A percentile compares a stretch with the other conserved stretches of the same genome.
phyloP scores from a whole-genome alignment of 2,797 vertebrate species.

The Graptemys geographica region DNA sequence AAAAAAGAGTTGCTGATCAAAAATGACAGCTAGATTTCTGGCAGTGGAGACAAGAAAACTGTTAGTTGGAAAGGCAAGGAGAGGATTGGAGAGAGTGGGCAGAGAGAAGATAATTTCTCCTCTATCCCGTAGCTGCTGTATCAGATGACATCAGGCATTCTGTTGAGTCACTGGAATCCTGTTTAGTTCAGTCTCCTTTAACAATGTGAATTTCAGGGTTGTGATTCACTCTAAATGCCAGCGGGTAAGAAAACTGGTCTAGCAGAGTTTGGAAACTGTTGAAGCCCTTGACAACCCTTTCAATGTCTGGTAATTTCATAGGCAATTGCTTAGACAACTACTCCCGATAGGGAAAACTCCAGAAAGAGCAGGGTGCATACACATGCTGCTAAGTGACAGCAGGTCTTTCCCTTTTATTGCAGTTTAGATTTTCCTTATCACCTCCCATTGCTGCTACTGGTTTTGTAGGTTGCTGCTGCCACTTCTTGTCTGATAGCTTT shows the following conservation, averaged over 20 bases:
- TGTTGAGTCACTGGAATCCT: not conserved
- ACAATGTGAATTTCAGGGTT: constrained; percentile 47
- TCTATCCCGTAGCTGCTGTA: constrained; percentile 39
- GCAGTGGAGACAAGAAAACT: not conserved
- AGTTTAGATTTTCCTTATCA: not conserved
- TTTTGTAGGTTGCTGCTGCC: not conserved
- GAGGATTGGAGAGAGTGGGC: not conserved
- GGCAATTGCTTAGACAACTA: not conserved
- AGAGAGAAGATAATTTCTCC: not conserved
- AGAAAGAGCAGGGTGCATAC: not conserved
- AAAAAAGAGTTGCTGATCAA: not conserved
- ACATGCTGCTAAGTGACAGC: not conserved
- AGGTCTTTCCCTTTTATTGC: not conserved
- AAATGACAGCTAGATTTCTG: not conserved
- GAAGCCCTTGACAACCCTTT: constrained; percentile 52
- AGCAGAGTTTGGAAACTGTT: constrained; percentile 11
- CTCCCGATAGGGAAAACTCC: not conserved
- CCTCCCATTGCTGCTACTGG: not conserved
- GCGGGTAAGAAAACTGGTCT: constrained; percentile 12
- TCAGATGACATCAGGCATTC: constrained; percentile 30
- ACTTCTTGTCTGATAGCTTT: not conserved
- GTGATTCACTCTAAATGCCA: constrained; percentile 49
- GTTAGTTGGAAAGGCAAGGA: not conserved
- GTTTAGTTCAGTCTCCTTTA: constrained; percentile 40
- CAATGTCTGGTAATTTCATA: constrained; percentile 45